Evolutionary conservation across 2,113 vertebrate genomes (phyloP).

Genomic region (Marcusenius ussheri): DNA sequence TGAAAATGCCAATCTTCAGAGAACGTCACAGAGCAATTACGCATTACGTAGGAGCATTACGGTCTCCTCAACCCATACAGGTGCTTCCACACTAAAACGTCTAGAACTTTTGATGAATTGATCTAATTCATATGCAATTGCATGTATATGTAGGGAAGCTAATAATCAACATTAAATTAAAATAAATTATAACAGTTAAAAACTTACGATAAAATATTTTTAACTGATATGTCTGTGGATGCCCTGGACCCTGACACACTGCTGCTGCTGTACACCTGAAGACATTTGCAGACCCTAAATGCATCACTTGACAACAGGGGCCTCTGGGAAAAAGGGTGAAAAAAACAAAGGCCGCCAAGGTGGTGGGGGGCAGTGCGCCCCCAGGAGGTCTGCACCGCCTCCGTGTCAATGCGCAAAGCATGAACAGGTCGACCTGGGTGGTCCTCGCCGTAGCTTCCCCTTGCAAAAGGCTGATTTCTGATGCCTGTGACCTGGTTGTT

Average conservation of each 20-base stretch:
- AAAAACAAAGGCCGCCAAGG: conserved; percentile 51
- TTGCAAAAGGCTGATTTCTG: neutral
- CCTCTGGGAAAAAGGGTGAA: conserved; percentile 35
- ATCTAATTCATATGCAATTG: neutral
- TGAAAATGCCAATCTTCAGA: neutral
- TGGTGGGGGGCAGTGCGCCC: neutral
- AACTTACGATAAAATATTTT: neutral
- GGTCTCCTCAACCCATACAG: neutral
- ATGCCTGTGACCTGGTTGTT: neutral
- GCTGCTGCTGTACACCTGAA: neutral
- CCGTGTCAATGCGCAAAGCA: neutral
- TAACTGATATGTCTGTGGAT: neutral
- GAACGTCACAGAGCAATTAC: neutral
- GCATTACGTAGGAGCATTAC: neutral
- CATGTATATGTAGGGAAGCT: neutral
- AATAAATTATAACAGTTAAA: neutral
- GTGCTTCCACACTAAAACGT: neutral
- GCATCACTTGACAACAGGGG: conserved; percentile 42
- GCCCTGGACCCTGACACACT: neutral
- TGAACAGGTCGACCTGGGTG: neutral
- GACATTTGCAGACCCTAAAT: conserved; percentile 16
- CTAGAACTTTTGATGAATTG: neutral
- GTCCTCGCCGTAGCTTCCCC: neutral
- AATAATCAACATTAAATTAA: neutral
- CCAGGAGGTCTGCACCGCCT: neutral